Conservation (phyloP, 2,888 invertebrate species). For the Dioctria linearis region DNA sequence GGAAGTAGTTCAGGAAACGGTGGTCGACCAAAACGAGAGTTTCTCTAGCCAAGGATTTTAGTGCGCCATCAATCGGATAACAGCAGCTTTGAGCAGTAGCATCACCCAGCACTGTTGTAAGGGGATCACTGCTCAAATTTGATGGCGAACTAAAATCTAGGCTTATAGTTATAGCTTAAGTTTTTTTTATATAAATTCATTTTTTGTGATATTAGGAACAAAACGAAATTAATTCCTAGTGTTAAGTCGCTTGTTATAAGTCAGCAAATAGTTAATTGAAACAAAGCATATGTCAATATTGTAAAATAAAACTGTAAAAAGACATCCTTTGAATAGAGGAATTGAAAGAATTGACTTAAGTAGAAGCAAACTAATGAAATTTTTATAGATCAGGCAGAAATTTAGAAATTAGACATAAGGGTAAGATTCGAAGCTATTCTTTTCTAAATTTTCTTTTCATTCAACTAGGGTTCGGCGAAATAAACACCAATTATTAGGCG, state of each 20-base stretch:
- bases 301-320: slow-evolving; percentile 39
- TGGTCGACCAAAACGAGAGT: slow-evolving; percentile 68
- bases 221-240: slow-evolving; percentile 34
- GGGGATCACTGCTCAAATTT: slow-evolving; percentile 6
- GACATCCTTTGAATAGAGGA: slow-evolving; percentile 20
- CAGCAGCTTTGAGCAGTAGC: slow-evolving; percentile 63
- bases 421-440: too few species aligned
- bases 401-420: background rate
- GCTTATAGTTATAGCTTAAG: background rate
- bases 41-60: slow-evolving; percentile 71
- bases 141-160: slow-evolving; percentile 35
- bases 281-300: slow-evolving; percentile 43
- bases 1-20: slow-evolving; percentile 59
- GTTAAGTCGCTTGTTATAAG: slow-evolving; percentile 38
- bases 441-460: too few species aligned
- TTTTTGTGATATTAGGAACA: slow-evolving; percentile 49
- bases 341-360: slow-evolving; percentile 36
- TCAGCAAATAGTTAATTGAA: slow-evolving; percentile 8
- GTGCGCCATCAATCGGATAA: slow-evolving; percentile 70
- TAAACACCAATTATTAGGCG: too few species aligned
- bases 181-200: slow-evolving; percentile 47
- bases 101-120: background rate
- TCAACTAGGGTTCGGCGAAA: too few species aligned
- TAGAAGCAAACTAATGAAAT: background rate
- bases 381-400: background rate